Percentiles rank a stretch among this genome's conserved stretches.
Conservation (phyloP, 1,140 invertebrate species). For the Lepidotrigona ventralis region DNA sequence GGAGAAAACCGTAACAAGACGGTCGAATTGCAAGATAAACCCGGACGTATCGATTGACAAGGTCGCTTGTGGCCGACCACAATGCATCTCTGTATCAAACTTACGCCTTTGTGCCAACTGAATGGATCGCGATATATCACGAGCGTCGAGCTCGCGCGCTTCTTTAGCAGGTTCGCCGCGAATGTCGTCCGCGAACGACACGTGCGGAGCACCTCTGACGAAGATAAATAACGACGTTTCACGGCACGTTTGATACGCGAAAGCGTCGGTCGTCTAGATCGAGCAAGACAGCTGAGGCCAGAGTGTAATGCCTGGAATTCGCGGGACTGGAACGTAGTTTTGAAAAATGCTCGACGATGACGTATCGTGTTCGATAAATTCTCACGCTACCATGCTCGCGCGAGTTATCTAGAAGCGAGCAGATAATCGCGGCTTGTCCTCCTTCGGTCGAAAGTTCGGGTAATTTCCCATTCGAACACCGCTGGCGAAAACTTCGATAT, state of each 20-base stretch:
- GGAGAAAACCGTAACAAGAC: slow-evolving; percentile 50
- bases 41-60: slow-evolving; percentile 55
- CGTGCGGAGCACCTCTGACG: slow-evolving; percentile 56
- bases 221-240: slow-evolving; percentile 70
- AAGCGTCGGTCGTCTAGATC: background rate
- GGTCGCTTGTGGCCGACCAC: slow-evolving; percentile 2
- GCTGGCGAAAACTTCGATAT: background rate
- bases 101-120: slow-evolving; percentile 30
- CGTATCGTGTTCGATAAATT: slow-evolving; percentile 2
- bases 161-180: slow-evolving; percentile 8
- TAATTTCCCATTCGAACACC: background rate
- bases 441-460: background rate
- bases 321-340: background rate
- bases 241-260: slow-evolving; percentile 63
- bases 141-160: slow-evolving; percentile 33
- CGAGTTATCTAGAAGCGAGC: background rate
- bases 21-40: slow-evolving; percentile 47
- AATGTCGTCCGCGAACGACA: slow-evolving; percentile 40
- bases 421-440: too few species aligned
- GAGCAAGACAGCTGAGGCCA: background rate
- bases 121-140: slow-evolving; percentile 68
- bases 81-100: slow-evolving; percentile 22
- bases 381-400: too few species aligned
- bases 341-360: slow-evolving; percentile 34
- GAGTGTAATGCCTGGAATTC: slow-evolving; percentile 8